Evolutionary conservation across 2,888 invertebrate genomes (phyloP).

Genomic region (Chalcis sispes): DNA sequence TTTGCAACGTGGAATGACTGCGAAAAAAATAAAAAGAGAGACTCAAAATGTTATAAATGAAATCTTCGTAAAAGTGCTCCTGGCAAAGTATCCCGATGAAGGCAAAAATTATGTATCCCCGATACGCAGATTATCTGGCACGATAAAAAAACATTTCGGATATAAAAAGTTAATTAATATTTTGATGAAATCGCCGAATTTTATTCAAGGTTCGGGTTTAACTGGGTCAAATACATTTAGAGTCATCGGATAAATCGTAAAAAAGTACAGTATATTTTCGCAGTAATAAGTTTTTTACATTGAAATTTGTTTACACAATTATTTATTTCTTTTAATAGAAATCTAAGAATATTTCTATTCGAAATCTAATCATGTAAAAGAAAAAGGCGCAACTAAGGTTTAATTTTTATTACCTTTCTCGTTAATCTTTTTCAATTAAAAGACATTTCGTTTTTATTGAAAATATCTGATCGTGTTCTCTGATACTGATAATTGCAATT

Average conservation of each 20-base stretch:
- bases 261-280: too few species aligned
- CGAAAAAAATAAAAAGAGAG: constrained; percentile 47
- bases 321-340: background rate
- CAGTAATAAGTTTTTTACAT: too few species aligned
- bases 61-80: constrained; percentile 40
- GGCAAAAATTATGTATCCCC: constrained; percentile 3
- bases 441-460: too few species aligned
- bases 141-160: background rate
- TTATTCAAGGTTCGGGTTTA: constrained; percentile 5
- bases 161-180: constrained; percentile 10
- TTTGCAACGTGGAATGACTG: constrained; percentile 51
- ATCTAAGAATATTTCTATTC: background rate
- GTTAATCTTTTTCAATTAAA: too few species aligned
- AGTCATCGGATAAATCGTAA: background rate
- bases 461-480: too few species aligned
- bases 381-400: background rate
- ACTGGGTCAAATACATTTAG: constrained; percentile 10
- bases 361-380: background rate
- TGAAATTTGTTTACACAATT: too few species aligned
- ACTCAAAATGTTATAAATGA: background rate
- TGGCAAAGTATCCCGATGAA: constrained; percentile 11
- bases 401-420: too few species aligned
- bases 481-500: too few species aligned
- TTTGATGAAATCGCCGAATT: constrained; percentile 2
- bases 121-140: background rate